Evolutionary conservation across 2,113 vertebrate genomes (phyloP).

Genomic region (Bolborhynchus lineola): DNA sequence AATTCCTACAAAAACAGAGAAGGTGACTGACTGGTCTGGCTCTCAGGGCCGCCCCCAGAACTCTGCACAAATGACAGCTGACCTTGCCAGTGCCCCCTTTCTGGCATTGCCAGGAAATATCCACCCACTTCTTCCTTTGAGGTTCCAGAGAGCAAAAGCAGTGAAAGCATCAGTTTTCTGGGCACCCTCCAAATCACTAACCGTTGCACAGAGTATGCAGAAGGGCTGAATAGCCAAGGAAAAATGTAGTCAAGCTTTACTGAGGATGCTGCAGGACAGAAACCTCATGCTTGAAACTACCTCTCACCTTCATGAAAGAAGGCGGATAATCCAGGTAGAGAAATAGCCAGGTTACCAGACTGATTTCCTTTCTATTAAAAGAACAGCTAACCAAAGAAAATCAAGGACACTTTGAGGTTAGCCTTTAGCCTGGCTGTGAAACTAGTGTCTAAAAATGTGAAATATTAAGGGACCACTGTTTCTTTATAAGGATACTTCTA

Average conservation of each 20-base stretch:
- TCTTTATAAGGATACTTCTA: background rate
- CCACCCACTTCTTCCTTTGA: background rate
- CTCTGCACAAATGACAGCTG: background rate
- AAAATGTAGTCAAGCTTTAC: background rate
- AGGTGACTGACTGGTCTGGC: background rate
- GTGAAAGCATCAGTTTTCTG: background rate
- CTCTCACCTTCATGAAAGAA: background rate
- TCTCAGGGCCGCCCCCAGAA: background rate
- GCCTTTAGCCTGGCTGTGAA: background rate
- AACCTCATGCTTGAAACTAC: background rate
- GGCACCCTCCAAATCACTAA: background rate
- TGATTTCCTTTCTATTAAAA: background rate
- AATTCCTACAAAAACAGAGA: background rate
- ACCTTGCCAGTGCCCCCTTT: background rate
- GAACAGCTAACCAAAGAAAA: background rate
- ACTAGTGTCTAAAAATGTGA: background rate
- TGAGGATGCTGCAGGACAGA: background rate
- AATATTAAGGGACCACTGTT: background rate
- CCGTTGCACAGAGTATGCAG: background rate
- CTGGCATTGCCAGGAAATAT: background rate
- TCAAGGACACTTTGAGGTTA: background rate
- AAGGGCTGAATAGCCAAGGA: background rate
- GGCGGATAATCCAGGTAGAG: background rate
- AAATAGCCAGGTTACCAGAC: accelerated
- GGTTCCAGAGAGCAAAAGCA: background rate